A percentile compares a stretch with the other conserved stretches of the same genome.
Evolutionary conservation across 2,113 vertebrate genomes (phyloP).

Genomic region (Corynorhinus townsendii): DNA sequence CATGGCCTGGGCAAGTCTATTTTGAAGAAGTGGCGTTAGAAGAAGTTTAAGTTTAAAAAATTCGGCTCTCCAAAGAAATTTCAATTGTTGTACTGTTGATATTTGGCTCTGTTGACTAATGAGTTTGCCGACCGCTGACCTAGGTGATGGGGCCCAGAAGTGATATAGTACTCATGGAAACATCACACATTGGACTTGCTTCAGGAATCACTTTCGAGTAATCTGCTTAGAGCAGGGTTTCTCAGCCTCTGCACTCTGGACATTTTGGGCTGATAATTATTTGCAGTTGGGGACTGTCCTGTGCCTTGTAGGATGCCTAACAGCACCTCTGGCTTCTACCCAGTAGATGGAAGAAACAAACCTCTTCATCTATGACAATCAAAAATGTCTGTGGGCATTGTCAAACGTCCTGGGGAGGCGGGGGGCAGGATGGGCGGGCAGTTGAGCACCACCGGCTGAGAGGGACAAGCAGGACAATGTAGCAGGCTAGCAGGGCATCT

Average conservation of each 20-base stretch:
- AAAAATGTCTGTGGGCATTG: background rate
- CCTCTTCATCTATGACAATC: background rate
- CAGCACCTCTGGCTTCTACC: background rate
- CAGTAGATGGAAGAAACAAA: background rate
- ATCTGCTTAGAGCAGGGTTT: background rate
- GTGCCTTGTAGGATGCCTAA: background rate
- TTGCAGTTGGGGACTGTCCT: background rate
- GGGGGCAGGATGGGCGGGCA: fast-evolving
- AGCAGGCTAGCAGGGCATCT: background rate
- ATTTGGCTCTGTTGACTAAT: too few species aligned
- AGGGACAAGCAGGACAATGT: background rate
- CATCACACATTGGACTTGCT: background rate
- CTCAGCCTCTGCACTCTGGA: fast-evolving
- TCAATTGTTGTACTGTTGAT: too few species aligned
- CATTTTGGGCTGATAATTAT: background rate
- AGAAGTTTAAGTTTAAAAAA: too few species aligned
- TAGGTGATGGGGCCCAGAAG: background rate
- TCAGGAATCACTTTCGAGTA: background rate
- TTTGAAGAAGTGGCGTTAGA: too few species aligned
- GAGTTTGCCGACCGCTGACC: too few species aligned
- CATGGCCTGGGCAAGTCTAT: too few species aligned
- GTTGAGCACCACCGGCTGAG: background rate
- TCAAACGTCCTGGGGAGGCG: background rate
- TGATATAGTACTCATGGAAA: background rate
- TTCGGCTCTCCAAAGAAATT: too few species aligned